Base-by-base conservation (phyloP, 2,113 vertebrate species). In the Chauna torquata region DNA sequence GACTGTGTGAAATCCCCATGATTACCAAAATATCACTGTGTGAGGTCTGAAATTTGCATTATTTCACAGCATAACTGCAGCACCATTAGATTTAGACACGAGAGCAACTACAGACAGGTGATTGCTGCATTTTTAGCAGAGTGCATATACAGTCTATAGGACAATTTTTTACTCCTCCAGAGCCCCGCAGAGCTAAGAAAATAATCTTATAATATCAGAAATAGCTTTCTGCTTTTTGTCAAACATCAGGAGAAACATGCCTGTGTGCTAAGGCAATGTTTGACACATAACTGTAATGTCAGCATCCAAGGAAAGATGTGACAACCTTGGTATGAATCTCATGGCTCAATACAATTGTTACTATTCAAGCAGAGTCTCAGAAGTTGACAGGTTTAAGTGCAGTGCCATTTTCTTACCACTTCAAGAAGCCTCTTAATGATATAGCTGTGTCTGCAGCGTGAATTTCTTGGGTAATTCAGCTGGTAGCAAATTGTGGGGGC, bases 341-440 rank as follows among this genome's bases (percentile, higher is more conserved):
- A n/a, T 28, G 47, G 52, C 62, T 83, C 52, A 86, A 12, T 40
- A 76, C 42, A 55, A 71, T 27, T 45, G 28, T 28, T 45, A 14
- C 30, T 50, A 22, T 27, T 36, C 65, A 79, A 49, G 66, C 23
- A 28, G 65, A 45, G 49, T 52, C 49, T 64, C 59, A 66, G 58
- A 64, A 88, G 19, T 4, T 42, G 70, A 30, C 27, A 65, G 49
- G 7, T 72, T 20, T 57, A 84, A 84, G 38, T 75, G 49, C 40
- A 92, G 10, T n/a, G 36, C 24, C 23, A 52, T 82, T 89, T 87
- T 75, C 97, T 96, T 84, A 97, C 82, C 96, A 93, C 93, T 90
- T 97, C 95, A 78, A 97, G 47, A 55, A 97, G 27, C 45, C 95
- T 92, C 69, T 97, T 90, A 75, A 96, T 68, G 14, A 97, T 64